phyloP scores from a whole-genome alignment of 2,888 invertebrate genomes.

The Epirrita christyi region DNA sequence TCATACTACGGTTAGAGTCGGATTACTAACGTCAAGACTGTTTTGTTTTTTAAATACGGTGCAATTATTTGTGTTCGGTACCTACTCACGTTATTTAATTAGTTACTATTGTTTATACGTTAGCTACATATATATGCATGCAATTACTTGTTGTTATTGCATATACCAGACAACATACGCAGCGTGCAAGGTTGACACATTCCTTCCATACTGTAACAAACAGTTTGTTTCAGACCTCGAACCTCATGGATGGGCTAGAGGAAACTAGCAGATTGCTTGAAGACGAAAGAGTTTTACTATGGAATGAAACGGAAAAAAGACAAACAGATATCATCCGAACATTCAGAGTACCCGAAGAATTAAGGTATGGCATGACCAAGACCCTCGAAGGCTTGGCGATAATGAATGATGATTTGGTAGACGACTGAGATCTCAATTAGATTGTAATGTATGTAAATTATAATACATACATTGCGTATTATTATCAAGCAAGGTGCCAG shows the following conservation, averaged over 20 bases:
- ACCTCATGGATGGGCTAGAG: conserved; percentile 41
- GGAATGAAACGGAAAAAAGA: conserved; percentile 37
- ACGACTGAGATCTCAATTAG: conserved; percentile 9
- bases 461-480: no score
- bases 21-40: no score
- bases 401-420: conserved; percentile 28
- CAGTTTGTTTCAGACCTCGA: conserved; percentile 34
- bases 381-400: conserved; percentile 40
- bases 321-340: conserved; percentile 35
- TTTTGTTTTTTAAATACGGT: no score
- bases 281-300: conserved; percentile 41
- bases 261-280: conserved; percentile 44
- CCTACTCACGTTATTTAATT: no score
- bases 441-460: not conserved
- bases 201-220: not conserved
- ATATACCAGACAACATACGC: no score
- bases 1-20: no score
- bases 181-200: no score
- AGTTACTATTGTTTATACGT: no score
- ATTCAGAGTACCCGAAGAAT: conserved; percentile 36
- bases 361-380: conserved; percentile 39
- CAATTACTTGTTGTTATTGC: no score
- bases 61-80: no score
- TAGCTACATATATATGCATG: no score
- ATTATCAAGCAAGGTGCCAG: no score